Conservation (phyloP, 2,797 vertebrate species). For the Squalus acanthias region DNA sequence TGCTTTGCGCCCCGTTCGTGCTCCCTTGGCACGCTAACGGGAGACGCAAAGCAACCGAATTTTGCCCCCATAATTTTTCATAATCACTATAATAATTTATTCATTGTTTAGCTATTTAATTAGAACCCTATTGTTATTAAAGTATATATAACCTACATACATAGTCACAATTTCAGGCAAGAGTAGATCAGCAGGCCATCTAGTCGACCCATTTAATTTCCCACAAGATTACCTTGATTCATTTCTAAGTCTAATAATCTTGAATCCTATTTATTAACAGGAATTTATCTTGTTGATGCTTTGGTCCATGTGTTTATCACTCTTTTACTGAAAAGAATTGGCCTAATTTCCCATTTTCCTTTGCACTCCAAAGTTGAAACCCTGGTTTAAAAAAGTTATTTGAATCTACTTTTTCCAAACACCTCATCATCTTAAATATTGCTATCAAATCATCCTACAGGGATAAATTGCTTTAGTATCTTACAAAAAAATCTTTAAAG, state of each 20-base stretch:
- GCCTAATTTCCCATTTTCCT: neutral
- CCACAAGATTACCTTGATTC: neutral
- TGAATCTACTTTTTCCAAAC: neutral
- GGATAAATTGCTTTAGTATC: no score
- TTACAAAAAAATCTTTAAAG: no score
- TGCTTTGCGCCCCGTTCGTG: no score
- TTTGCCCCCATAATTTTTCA: neutral
- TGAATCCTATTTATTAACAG: neutral
- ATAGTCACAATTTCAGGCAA: neutral
- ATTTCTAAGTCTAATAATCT: neutral
- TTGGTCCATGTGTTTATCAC: neutral
- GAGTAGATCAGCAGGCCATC: neutral
- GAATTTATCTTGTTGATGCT: neutral
- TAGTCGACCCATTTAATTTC: neutral
- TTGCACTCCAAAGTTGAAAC: neutral
- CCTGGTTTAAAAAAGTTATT: neutral
- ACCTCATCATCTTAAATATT: no score
- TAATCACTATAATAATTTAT: neutral
- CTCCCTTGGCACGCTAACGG: no score
- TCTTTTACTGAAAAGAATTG: neutral
- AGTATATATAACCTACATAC: neutral
- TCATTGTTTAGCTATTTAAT: neutral
- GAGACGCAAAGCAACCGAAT: no score
- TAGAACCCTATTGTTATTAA: neutral
- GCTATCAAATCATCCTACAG: no score